Conservation (phyloP, 2,797 vertebrate genomes). For the Chelonia mydas region DNA sequence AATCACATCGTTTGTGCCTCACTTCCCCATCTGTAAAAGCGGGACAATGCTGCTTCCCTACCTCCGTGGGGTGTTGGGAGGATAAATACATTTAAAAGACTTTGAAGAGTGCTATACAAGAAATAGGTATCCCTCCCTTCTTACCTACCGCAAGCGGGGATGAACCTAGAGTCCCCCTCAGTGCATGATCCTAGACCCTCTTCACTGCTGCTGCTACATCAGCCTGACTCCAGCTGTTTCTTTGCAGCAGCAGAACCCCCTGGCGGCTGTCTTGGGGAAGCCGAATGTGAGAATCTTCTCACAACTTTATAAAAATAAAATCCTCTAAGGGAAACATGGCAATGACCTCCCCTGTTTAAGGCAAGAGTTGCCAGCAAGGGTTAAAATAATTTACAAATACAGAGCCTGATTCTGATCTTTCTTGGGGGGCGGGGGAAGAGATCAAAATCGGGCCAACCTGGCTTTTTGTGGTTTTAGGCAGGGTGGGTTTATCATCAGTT, state of each 20-base stretch:
- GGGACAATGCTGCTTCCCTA: no score
- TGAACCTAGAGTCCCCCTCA: background rate
- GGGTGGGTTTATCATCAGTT: background rate
- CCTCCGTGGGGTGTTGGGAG: no score
- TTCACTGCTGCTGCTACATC: background rate
- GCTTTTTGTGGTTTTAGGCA: background rate
- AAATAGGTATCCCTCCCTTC: background rate
- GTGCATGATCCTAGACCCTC: background rate
- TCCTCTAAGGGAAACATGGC: background rate
- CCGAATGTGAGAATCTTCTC: background rate
- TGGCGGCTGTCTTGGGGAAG: background rate
- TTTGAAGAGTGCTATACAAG: background rate
- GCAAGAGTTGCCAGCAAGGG: background rate
- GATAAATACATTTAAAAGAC: background rate
- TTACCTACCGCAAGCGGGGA: background rate
- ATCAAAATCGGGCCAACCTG: background rate
- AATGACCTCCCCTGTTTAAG: background rate
- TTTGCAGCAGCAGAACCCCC: background rate
- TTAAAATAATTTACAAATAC: background rate
- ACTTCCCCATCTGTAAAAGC: background rate
- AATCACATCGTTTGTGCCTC: background rate
- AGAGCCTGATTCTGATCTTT: background rate
- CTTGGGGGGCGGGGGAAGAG: background rate
- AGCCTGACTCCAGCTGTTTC: background rate
- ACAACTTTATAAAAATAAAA: background rate